Conservation (phyloP, 2,113 vertebrate genomes). For the Forbesichthys agassizii region DNA sequence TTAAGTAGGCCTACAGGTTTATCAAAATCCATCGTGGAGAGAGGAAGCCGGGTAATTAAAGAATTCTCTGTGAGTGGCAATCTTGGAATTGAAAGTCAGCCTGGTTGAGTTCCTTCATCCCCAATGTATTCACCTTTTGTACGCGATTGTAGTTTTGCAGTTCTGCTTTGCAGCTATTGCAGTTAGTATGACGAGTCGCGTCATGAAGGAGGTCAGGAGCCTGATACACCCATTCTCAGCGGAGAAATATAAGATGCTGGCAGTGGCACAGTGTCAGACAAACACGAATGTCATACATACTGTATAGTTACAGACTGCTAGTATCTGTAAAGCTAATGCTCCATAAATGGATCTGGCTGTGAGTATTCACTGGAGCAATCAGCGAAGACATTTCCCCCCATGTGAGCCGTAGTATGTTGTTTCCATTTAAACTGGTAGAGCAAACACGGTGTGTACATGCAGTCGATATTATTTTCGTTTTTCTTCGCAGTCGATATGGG, state of each 20-base stretch:
- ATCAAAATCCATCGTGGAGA: conserved; percentile 71
- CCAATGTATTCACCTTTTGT: conserved; percentile 43
- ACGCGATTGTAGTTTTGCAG: conserved; percentile 14
- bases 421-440: conserved; percentile 34
- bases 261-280: conserved; percentile 15
- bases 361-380: conserved; percentile 27
- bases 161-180: conserved; percentile 36
- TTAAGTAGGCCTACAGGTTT: conserved; percentile 69
- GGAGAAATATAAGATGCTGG: background rate
- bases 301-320: conserved; percentile 5
- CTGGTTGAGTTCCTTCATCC: conserved; percentile 13
- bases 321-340: background rate
- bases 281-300: conserved; percentile 30
- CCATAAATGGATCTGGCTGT: conserved; percentile 13
- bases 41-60: conserved; percentile 71
- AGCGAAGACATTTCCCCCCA: conserved; percentile 11
- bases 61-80: conserved; percentile 68
- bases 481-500: too few relatives aligned
- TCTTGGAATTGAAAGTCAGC: conserved; percentile 60
- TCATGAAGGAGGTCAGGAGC: conserved; percentile 20
- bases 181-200: conserved; percentile 36
- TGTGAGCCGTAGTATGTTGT: conserved; percentile 26
- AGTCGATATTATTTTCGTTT: background rate
- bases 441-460: background rate
- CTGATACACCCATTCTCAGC: background rate